Evolutionary conservation across 2,888 invertebrate species (phyloP).

Genomic region (Macropis europaea): DNA sequence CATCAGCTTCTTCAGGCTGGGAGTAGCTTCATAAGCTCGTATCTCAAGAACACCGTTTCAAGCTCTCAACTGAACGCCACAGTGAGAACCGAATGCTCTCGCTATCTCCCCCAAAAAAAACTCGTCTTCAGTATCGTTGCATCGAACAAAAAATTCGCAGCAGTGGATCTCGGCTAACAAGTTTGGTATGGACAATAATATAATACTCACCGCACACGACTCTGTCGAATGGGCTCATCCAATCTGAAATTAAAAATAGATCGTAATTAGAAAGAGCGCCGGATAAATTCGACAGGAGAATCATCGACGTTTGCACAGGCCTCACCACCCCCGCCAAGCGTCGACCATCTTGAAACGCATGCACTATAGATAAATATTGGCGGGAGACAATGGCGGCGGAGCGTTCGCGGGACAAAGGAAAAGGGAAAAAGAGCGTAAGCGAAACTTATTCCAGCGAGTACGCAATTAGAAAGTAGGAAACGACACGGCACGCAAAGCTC

Average conservation of each 20-base stretch:
- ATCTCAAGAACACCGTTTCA: too few species aligned
- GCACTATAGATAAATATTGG: constrained; percentile 49
- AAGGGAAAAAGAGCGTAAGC: neutral
- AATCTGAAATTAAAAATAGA: constrained; percentile 87
- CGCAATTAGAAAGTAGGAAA: constrained; percentile 69
- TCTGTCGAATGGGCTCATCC: constrained; percentile 97
- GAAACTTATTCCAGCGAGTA: constrained; percentile 43
- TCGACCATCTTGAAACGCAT: constrained; percentile 42
- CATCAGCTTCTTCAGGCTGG: too few species aligned
- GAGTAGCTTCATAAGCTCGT: too few species aligned
- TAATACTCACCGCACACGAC: constrained; percentile 95
- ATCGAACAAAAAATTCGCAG: neutral
- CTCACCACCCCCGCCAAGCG: too few species aligned
- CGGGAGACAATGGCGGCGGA: too few species aligned
- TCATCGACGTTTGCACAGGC: constrained; percentile 23
- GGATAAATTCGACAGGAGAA: constrained; percentile 16
- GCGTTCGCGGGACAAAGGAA: neutral
- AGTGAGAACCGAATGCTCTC: neutral
- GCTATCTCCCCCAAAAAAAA: neutral
- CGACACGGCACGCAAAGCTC: constrained; percentile 49
- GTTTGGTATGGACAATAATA: constrained; percentile 2
- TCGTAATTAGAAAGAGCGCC: constrained; percentile 36
- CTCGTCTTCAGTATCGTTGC: constrained; percentile 36
- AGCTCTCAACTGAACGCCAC: too few species aligned
- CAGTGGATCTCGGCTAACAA: constrained; percentile 17